Evolutionary conservation across 53 echinoderm and acorn worm species (phyloP), one percentile per base, ranked within the genome.

Genomic region (Astropecten irregularis): DNA sequence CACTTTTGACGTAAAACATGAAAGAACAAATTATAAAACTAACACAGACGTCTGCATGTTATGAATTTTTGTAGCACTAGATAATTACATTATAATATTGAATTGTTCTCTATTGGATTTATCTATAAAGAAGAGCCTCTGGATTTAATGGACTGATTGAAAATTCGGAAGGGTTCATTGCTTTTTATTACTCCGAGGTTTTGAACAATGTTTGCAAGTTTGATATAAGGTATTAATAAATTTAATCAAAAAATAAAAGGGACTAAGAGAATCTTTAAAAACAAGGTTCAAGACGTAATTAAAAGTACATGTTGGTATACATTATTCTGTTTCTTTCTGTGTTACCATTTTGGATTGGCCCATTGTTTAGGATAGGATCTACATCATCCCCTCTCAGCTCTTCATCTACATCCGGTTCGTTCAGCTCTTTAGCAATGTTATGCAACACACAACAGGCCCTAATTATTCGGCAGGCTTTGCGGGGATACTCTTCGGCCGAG

Each of bases 401-500:
- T 10, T 18, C 72, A 0, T 72, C 72, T 13, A 72, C 23, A 13
- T 73, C 73, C 0, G 73, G 73, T 26, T 73, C 73, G 15, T 38
- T 14, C 11, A 73, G 36, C 23, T 73, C 21, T 10, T 77, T 77
- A 19, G 79, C 20, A 10, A 61, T 10, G 4, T 62, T 59, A 15
- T 31, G 34, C 0, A 76, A 42, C 2, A 77, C 79, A 19, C 60
- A 61, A 20, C 62, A 77, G 10, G 79, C 42, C 20, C 18, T 77
- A 29, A 77, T 61, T 1, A 61, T 49, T 20, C 30, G 47, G 36
- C 79, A 61, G 15, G 79, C 79, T 49, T 22, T 77, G 18, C 37
- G 37, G 26, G 77, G 77, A 42, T 0, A 82, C 82, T 65, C 66
- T 66, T 11, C 65, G 33, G 2, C 82, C 82, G 1, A 32, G 21